Evolutionary conservation across 2,113 vertebrate genomes (phyloP).

Genomic region (Parotia lawesii): DNA sequence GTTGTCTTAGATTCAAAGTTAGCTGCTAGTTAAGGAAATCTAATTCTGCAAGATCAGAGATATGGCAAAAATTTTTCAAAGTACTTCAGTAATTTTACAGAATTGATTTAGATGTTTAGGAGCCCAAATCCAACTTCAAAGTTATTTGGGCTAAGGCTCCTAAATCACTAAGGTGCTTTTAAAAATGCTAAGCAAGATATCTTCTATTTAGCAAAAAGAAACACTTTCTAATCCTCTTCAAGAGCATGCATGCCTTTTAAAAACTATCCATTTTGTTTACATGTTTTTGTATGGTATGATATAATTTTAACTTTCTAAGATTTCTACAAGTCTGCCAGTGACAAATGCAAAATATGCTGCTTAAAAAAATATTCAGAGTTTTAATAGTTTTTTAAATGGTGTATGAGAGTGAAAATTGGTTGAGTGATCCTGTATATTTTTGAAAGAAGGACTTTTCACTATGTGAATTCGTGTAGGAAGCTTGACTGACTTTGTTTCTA

Average conservation of each 20-base stretch:
- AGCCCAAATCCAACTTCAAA: background rate
- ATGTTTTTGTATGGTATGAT: constrained; percentile 55
- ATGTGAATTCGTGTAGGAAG: constrained; percentile 38
- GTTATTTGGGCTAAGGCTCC: background rate
- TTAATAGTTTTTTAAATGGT: constrained; percentile 39
- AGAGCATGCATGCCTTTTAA: constrained; percentile 40
- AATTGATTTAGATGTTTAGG: constrained; percentile 8
- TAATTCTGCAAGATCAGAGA: background rate
- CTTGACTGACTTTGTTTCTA: constrained; percentile 10
- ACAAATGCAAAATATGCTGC: constrained; percentile 55
- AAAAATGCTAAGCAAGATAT: constrained; percentile 1
- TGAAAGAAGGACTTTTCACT: constrained; percentile 38
- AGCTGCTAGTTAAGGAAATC: background rate
- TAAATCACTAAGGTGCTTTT: constrained; percentile 57
- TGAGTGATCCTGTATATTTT: constrained; percentile 18
- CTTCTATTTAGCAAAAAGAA: constrained; percentile 41
- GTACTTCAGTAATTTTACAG: background rate
- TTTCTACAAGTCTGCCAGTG: constrained; percentile 58
- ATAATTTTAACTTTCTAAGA: constrained; percentile 51
- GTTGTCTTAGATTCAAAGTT: background rate
- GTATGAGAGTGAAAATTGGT: background rate
- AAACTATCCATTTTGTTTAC: constrained; percentile 57
- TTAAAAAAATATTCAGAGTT: constrained; percentile 43
- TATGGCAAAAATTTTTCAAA: background rate
- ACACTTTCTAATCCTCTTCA: constrained; percentile 35